These are phyloP conservation scores for Marmota monax DNA, from an alignment of 2,113 vertebrate species.

Conservation along the genomic window DNA sequence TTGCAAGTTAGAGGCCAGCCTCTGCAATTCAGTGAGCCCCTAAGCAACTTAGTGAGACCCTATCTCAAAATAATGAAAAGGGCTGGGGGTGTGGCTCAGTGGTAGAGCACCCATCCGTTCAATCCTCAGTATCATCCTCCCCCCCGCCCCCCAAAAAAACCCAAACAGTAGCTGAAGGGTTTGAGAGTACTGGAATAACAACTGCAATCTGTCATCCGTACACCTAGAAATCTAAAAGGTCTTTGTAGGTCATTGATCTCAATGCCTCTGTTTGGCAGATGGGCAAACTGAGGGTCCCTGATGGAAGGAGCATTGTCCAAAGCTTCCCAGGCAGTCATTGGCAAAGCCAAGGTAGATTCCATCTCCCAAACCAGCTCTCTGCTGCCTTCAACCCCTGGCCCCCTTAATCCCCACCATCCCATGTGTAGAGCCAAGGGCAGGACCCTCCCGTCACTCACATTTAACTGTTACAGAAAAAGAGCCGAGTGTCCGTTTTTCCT, in stretches of 20 bases:
- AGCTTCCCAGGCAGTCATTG: background rate
- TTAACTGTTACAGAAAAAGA: conserved; percentile 53
- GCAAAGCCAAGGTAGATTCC: background rate
- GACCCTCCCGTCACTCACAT: background rate
- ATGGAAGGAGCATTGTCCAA: background rate
- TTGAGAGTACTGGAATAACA: background rate
- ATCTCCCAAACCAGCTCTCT: background rate
- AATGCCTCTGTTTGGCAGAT: background rate
- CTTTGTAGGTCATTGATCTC: background rate
- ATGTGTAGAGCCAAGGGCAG: background rate
- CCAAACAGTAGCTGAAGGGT: background rate
- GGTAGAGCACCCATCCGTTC: too few species aligned
- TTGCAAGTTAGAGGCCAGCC: too few species aligned
- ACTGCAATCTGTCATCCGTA: background rate
- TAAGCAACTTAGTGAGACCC: too few species aligned
- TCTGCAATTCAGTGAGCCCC: too few species aligned
- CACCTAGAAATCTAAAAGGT: background rate
- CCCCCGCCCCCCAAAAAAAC: background rate
- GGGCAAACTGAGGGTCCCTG: background rate
- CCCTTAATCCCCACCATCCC: background rate
- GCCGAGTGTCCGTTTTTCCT: background rate
- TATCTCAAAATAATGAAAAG: too few species aligned
- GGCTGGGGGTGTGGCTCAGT: too few species aligned
- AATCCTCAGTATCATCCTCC: too few species aligned
- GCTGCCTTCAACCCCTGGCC: background rate